Evolutionary conservation across 1,140 invertebrate genomes (phyloP).

Genomic region (Drosophila simulans): DNA sequence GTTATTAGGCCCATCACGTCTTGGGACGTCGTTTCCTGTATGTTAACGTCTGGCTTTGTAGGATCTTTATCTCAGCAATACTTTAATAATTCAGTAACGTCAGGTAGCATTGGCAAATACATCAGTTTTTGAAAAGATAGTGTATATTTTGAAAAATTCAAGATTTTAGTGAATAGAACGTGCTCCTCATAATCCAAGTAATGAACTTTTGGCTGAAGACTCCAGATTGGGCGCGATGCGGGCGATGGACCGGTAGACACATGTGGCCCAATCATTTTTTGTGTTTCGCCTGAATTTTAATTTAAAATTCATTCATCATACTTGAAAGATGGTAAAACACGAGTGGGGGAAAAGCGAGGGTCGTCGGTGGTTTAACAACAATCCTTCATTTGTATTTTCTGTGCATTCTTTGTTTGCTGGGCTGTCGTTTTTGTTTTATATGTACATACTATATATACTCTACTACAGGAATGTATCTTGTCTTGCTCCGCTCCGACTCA

Average conservation of each 20-base stretch:
- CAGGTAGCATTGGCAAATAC: constrained; percentile 2
- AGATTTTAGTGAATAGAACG: not conserved
- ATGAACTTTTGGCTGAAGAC: not conserved
- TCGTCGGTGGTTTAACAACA: constrained; percentile 39
- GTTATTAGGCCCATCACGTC: constrained; percentile 45
- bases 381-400: constrained; percentile 74
- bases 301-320: constrained; percentile 82
- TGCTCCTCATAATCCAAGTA: not conserved
- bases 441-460: constrained; percentile 4
- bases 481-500: constrained; percentile 21
- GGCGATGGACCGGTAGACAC: constrained; percentile 15
- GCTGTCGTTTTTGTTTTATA: constrained; percentile 19
- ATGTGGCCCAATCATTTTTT: constrained; percentile 22
- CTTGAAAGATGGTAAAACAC: constrained; percentile 50
- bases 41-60: too few relatives aligned
- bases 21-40: constrained; percentile 40
- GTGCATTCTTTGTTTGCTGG: constrained; percentile 44
- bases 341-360: constrained; percentile 2
- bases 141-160: too few relatives aligned
- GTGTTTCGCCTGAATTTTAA: constrained; percentile 55
- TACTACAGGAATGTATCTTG: constrained; percentile 21
- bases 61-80: constrained; percentile 2
- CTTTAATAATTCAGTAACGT: constrained; percentile 2
- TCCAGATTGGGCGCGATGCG: constrained; percentile 18
- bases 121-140: not conserved